Evolutionary conservation across 2,797 vertebrate species (phyloP), one percentile per base, ranked within the genome.

Genomic region (Acestrorhynchus altus): DNA sequence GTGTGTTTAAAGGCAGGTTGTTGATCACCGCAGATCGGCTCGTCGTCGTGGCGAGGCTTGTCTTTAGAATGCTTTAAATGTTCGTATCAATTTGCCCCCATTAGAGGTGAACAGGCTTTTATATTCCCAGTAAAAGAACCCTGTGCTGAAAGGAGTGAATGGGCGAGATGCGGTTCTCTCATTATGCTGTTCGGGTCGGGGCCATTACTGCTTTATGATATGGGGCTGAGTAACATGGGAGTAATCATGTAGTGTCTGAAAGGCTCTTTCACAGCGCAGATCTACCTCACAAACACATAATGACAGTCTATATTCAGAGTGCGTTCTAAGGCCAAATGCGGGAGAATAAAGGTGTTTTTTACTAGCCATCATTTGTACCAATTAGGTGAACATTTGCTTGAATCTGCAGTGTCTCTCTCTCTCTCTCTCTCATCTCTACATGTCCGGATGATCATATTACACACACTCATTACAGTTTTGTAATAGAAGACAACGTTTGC

Each of bases 211-310:
- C 59, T 39, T 61, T 61, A 35, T 61, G 16, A 35, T 28, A 18
- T 31, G 39, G 28, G 20, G 1, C 12, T 74, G 78, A 71, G 74
- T 80, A 74, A 57, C n/a, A n/a, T 81, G 56, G 67, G 76, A 72
- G 15, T 59, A 81, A 81, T 74, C 63, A 49, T 67, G 28, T 76
- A 68, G 72, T 80, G 74, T 49, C 69, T 20, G 16, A 24, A 57
- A 28, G 57, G 49, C 60, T 63, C 47, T 60, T 42, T 60, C 71
- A 46, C 77, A 72, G 73, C 31, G 31, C 59, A 77, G 46, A 57
- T 67, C 54, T 74, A 77, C 68, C 69, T 51, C 54, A 60, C n/a
- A 52, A 52, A 52, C n/a, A 52, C 18, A 56, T 56, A 56, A 56
- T 56, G 52, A 22, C 20, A 5, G 20, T 24, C 52, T 56, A 26